Evolutionary conservation across 2,888 invertebrate genomes (phyloP), one percentile per base, ranked within the genome.

Genomic region (Drosophila recens): DNA sequence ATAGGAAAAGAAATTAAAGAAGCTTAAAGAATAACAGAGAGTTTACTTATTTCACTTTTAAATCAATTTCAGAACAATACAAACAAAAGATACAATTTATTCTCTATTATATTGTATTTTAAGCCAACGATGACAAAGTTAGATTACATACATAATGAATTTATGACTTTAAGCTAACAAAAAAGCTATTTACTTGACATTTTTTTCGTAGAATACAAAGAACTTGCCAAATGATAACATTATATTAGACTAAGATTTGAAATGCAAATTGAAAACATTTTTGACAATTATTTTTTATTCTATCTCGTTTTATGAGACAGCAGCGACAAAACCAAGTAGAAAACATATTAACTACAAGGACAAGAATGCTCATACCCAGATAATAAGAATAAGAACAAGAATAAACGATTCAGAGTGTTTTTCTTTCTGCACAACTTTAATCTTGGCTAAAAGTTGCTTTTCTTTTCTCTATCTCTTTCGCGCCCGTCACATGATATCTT

Each of bases 381-480:
- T 34, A 53, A 3, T 57, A 10, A 34, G 38, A 53, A 3, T 57
- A 10, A 15, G 45, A 59, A 3, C 53, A 10, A 17, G 45, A 59
- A 71, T 69, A 73, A 73, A 61, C 49, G 66, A 46, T 69, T 53
- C 49, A 62, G 49, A 76, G 52, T 72, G 58, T 76, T 76, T 63
- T 63, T 49, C 62, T 59, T 76, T 59, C 34, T 5, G 56, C 45
- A 30, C 27, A 57, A 72, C 77, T 72, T 76, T 72, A 76, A 72
- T 42, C 61, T 53, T 49, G 40, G 46, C 38, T 53, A 54, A 61
- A 68, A 72, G 64, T 72, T 64, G 49, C n/a, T 20, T 40, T 36
- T n/a, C n/a, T 27, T 51, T 36, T 13, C 9, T 23, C 59, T 23
- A 17, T 68, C 48, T 63, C 43, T 36, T 30, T 48, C n/a, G 33